Base-by-base conservation (phyloP, 2,797 vertebrate species). In the Phrynocephalus vlangalii region DNA sequence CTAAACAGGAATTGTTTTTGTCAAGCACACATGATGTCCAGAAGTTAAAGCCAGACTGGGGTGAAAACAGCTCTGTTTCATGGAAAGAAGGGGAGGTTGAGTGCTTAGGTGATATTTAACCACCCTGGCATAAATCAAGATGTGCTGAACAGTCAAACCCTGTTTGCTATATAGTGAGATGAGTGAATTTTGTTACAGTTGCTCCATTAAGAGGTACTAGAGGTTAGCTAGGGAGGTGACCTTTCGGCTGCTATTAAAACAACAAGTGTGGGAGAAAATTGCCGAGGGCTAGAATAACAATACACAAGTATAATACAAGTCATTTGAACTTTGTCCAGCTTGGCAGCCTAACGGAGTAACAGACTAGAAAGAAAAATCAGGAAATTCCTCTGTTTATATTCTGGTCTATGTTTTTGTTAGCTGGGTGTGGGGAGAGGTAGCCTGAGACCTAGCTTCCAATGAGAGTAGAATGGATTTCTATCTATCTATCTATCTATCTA, bases 181-280 rank as follows among this genome's bases (percentile, higher is more conserved):
- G 72, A 94, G 95, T 96, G 95, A 95, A 94, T 96, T 96, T 93
- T 95, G 95, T 97, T 96, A 95, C 93, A 79, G 68, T 89, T 93
- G 90, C 88, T 92, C 96, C 94, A 94, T 95, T 96, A 96, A 92
- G 92, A 94, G 84, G 91, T 67, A 92, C 87, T 87, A 92, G 90
- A 94, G 91, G 93, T 94, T 93, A 94, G 87, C 80, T 90, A 88
- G 92, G 94, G 94, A 96, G 94, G 90, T 96, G 93, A 95, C 92
- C 93, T 95, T 94, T 95, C 87, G 93, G 94, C 91, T 94, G 89
- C 60, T 94, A 95, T 95, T 95, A 95, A 96, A 96, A 95, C 92
- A 96, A 96, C 92, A 94, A 94, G 91, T 87, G 93, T 96, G 95
- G 93, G 94, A 96, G 93, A 94, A 3, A 28, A 95, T 93, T 84